Evolutionary conservation across 2,797 vertebrate genomes (phyloP), one percentile per base, ranked within the genome.

Genomic region (Chrosomus eos): DNA sequence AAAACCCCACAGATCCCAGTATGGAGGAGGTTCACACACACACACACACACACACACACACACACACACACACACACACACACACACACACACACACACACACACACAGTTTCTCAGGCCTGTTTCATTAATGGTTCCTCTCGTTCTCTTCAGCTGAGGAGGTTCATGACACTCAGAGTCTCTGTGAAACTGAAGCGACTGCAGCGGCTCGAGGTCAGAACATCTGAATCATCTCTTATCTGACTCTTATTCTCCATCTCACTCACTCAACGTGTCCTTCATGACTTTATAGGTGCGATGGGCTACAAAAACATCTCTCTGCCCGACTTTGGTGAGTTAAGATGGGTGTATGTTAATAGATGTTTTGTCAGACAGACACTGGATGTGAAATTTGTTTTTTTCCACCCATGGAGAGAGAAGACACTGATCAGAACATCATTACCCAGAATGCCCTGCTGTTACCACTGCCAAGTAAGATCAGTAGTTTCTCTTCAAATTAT

Each of bases 401-500:
- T 68, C 1, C 11, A 43, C 38, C 23, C 5, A 16, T 26, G 6
- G 11, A n/a, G 6, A n/a, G 3, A n/a, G 23, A 16, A 16, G 38
- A 26, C 23, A 7, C 23, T 0, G 23, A 71, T 43, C 23, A 43
- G 13, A 26, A 71, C 13, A 1, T 6, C 1, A 0, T 43, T 43
- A 43, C 68, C 11, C 68, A 70, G 23, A 70, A 43, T 43, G 13
- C 38, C 1, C 68, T 71, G 38, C 23, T 3, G 38, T 43, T 71
- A 1, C 3, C 68, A 2, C 23, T 0, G 3, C 6, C 1, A 16
- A 14, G 38, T 71, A 71, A 43, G 21, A n/a, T 40, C 38, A 7
- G 5, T 7, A 68, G 31, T 4, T 67, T 67, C 28, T 33, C 7
- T 19, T 9, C 7, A 36, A 67, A 67, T 11, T 1, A 58, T n/a